Evolutionary conservation across 2,113 vertebrate species (phyloP).

Genomic region (Callocephalon fimbriatum): DNA sequence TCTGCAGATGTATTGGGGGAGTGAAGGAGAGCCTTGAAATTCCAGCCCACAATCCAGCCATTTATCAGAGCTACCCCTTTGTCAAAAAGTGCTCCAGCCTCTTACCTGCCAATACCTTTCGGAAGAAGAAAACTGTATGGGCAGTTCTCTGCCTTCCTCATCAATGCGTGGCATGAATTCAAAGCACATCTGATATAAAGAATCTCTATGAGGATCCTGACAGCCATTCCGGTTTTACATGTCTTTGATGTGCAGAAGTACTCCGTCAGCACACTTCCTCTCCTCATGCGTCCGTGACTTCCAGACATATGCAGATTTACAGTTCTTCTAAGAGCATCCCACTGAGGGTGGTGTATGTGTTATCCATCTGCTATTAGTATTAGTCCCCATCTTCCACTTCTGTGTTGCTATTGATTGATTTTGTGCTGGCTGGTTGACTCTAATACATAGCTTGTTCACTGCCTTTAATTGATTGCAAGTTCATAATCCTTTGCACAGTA

Average conservation of each 20-base stretch:
- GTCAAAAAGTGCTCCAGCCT: neutral
- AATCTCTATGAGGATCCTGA: neutral
- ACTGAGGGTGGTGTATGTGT: neutral
- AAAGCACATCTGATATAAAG: neutral
- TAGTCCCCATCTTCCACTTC: neutral
- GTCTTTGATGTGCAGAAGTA: neutral
- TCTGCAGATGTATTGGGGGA: neutral
- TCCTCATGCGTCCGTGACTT: neutral
- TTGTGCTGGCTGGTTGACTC: neutral
- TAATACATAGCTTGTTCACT: neutral
- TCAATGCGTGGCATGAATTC: neutral
- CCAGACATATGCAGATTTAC: neutral
- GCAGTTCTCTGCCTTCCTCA: neutral
- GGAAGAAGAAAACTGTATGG: neutral
- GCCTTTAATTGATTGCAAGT: neutral
- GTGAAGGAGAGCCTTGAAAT: neutral
- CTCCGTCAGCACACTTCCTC: neutral
- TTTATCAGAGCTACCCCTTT: neutral
- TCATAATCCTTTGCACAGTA: constrained; percentile 1
- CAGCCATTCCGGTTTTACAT: neutral
- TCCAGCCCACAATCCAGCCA: neutral
- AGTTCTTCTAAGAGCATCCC: neutral
- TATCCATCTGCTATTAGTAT: neutral
- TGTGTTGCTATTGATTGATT: neutral
- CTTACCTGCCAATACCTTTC: neutral